These are phyloP conservation scores for Thymelicus acteon DNA, from an alignment of 2,888 invertebrate species.

Conservation along the genomic window DNA sequence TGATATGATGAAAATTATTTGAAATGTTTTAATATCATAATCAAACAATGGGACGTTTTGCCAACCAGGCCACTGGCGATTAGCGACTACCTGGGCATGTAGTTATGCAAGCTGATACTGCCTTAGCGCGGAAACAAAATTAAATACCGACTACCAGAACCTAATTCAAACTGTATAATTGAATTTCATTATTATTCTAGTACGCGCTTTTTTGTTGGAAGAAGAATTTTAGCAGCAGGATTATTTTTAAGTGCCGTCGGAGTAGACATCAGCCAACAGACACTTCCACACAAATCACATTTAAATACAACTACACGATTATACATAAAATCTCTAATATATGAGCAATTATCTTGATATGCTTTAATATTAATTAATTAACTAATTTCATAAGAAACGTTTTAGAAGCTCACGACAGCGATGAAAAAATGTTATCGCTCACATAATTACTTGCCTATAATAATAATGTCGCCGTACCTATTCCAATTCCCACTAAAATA, in stretches of 20 bases:
- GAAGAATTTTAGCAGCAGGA: constrained; percentile 10
- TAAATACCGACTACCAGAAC: neutral
- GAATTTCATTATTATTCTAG: neutral
- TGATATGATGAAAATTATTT: constrained; percentile 79
- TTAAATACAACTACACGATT: constrained; percentile 14
- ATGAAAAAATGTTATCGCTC: constrained; percentile 37
- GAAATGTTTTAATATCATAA: constrained; percentile 15
- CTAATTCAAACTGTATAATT: neutral
- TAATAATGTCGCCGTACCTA: constrained; percentile 4
- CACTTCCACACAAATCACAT: constrained; percentile 21
- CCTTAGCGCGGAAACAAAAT: constrained; percentile 6
- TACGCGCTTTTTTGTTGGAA: neutral
- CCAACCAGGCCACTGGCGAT: neutral
- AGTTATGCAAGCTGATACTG: constrained; percentile 34
- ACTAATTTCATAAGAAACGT: constrained; percentile 39
- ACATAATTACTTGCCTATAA: constrained; percentile 33
- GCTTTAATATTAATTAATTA: constrained; percentile 36
- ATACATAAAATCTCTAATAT: constrained; percentile 15
- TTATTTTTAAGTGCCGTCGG: constrained; percentile 20
- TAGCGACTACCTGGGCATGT: constrained; percentile 20
- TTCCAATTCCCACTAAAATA: neutral
- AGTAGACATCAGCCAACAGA: constrained; percentile 11
- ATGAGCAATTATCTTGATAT: constrained; percentile 36
- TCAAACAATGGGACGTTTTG: constrained; percentile 1
- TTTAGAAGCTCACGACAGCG: constrained; percentile 37